phyloP scores from a whole-genome alignment of 2,888 invertebrate species.

The Spicauda simplicius region DNA sequence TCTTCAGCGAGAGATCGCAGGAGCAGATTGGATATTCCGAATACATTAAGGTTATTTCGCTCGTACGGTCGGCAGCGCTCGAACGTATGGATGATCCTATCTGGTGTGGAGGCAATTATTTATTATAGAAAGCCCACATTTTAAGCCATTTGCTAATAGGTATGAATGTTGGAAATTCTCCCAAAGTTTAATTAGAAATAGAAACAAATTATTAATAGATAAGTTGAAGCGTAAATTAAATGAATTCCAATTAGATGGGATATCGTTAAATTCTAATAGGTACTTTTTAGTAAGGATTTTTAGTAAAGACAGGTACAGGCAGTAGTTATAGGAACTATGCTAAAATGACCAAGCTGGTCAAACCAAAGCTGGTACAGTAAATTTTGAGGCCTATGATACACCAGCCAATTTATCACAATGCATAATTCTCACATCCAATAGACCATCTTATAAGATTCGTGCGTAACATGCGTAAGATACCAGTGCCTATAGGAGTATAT shows the following conservation, averaged over 20 bases:
- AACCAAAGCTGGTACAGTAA: too few relatives aligned
- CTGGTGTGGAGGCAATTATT: conserved; percentile 45
- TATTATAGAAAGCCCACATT: conserved; percentile 38
- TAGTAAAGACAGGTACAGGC: too few relatives aligned
- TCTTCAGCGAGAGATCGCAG: conserved; percentile 44
- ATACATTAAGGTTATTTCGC: conserved; percentile 47
- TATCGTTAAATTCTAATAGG: not conserved
- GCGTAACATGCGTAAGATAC: too few relatives aligned
- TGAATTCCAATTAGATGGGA: not conserved
- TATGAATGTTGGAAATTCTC: not conserved
- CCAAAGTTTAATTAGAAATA: not conserved
- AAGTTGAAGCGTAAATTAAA: not conserved
- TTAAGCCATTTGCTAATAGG: conserved; percentile 18
- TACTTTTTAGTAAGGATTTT: too few relatives aligned
- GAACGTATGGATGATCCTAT: conserved; percentile 44
- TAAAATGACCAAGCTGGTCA: too few relatives aligned
- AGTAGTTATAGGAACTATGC: too few relatives aligned
- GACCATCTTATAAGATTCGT: too few relatives aligned
- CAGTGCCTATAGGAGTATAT: too few relatives aligned
- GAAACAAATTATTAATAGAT: conserved; percentile 6
- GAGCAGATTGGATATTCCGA: conserved; percentile 45
- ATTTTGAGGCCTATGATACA: too few relatives aligned
- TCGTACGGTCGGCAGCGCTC: conserved; percentile 44
- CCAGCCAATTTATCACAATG: too few relatives aligned
- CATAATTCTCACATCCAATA: too few relatives aligned